phyloP scores from a whole-genome alignment of 2,888 invertebrate genomes.

The Scaptomyza flava region DNA sequence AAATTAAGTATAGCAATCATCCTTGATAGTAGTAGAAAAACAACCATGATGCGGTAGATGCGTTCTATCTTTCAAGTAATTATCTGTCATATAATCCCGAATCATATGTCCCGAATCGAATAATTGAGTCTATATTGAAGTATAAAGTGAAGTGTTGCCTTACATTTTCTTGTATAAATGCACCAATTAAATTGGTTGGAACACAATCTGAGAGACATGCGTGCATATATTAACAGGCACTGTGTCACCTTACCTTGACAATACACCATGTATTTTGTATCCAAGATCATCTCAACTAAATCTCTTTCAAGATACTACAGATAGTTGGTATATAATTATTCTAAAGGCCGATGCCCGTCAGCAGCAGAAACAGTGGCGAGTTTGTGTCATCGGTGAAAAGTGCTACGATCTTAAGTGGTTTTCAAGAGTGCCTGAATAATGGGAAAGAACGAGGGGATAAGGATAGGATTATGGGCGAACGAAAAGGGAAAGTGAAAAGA shows the following conservation, averaged over 20 bases:
- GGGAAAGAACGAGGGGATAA: not conserved
- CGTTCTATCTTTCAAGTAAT: too few species aligned
- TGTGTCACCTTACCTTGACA: slow-evolving; percentile 54
- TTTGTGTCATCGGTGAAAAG: slow-evolving; percentile 39
- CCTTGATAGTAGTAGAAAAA: too few species aligned
- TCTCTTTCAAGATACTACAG: not conserved
- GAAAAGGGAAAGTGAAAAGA: slow-evolving; percentile 57
- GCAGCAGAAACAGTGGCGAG: slow-evolving; percentile 4
- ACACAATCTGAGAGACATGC: slow-evolving; percentile 16
- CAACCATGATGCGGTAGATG: too few species aligned
- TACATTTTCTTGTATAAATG: too few species aligned
- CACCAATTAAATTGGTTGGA: too few species aligned
- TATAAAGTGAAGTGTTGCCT: too few species aligned
- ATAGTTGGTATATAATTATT: not conserved
- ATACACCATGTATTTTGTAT: slow-evolving; percentile 5
- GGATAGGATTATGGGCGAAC: slow-evolving; percentile 14
- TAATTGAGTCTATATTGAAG: too few species aligned
- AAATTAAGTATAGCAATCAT: not conserved
- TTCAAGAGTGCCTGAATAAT: slow-evolving; percentile 11
- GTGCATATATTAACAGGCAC: slow-evolving; percentile 27
- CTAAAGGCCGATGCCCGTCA: slow-evolving; percentile 46
- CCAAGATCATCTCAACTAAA: slow-evolving; percentile 18
- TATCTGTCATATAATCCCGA: too few species aligned
- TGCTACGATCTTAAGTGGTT: slow-evolving; percentile 32
- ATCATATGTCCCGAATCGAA: too few species aligned